These are phyloP conservation scores for Drosophila littoralis DNA, from an alignment of 1,140 invertebrate genomes.

Conservation along the genomic window DNA sequence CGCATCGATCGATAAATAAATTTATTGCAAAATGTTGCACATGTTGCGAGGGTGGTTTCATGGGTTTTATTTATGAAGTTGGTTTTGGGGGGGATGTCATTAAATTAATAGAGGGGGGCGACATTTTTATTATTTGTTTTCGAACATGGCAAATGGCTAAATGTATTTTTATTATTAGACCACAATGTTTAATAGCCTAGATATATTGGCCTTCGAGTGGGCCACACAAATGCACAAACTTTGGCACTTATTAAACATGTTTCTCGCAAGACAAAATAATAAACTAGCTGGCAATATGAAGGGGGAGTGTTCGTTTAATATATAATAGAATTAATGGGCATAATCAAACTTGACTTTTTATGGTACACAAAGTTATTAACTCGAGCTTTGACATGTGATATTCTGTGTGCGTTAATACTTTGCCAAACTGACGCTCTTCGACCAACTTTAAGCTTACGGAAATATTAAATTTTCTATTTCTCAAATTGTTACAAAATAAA, in stretches of 20 bases:
- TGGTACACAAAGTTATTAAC: background rate
- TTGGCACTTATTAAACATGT: conserved; percentile 25
- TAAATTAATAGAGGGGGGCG: conserved; percentile 36
- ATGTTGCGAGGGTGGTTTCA: conserved; percentile 38
- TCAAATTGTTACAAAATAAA: background rate
- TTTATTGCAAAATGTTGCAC: conserved; percentile 23
- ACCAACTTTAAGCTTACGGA: background rate
- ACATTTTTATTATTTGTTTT: conserved; percentile 42
- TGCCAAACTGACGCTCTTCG: background rate
- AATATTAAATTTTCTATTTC: background rate
- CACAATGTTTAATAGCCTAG: conserved; percentile 23
- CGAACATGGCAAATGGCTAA: conserved; percentile 26
- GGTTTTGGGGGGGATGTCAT: conserved; percentile 6
- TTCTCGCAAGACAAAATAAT: conserved; percentile 17
- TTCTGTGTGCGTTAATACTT: background rate
- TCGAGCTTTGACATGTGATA: background rate
- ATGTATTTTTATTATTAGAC: conserved; percentile 36
- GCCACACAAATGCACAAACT: conserved; percentile 5
- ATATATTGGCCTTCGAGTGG: conserved; percentile 14
- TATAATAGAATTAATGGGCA: conserved; percentile 1
- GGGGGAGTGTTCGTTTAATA: conserved; percentile 12
- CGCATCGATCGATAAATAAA: conserved; percentile 34
- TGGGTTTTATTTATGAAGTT: conserved; percentile 10
- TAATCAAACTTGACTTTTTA: conserved; percentile 13
- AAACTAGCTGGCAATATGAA: background rate